Conservation (phyloP, 2,797 vertebrate genomes). For the Eutrigla gurnardus region DNA sequence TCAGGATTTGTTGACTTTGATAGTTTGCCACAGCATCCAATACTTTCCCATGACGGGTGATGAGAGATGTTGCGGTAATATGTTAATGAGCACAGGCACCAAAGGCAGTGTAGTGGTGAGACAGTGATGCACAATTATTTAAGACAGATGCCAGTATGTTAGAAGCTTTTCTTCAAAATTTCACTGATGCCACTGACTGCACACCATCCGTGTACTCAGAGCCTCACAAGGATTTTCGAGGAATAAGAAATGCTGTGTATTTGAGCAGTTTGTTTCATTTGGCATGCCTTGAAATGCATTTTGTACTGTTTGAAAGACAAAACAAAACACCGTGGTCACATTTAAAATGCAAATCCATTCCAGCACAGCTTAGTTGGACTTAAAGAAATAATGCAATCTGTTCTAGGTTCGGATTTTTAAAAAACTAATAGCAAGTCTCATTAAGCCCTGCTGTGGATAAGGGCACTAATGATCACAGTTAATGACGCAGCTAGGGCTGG, state of each 20-base stretch:
- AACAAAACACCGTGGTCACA: conserved; percentile 3
- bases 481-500: conserved; percentile 45
- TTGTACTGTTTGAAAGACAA: not conserved
- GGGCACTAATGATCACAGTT: conserved; percentile 37
- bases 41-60: conserved; percentile 21
- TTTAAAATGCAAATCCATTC: conserved; percentile 10
- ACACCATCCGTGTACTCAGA: not conserved
- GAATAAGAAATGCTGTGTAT: not conserved
- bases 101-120: conserved; percentile 37
- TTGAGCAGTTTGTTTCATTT: not conserved
- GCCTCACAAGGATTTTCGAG: not conserved
- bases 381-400: conserved; percentile 8
- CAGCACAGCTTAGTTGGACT: conserved; percentile 8
- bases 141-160: conserved; percentile 46
- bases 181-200: conserved; percentile 13
- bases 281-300: not conserved
- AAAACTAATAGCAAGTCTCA: conserved; percentile 1
- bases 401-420: not conserved
- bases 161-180: conserved; percentile 18
- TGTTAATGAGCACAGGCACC: conserved; percentile 48
- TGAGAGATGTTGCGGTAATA: conserved; percentile 41
- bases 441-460: conserved; percentile 29
- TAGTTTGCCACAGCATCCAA: conserved; percentile 3
- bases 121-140: conserved; percentile 48
- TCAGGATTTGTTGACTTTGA: conserved; percentile 28